phyloP scores from a whole-genome alignment of 2,797 vertebrate genomes.

The Coregonus ussuriensis region DNA sequence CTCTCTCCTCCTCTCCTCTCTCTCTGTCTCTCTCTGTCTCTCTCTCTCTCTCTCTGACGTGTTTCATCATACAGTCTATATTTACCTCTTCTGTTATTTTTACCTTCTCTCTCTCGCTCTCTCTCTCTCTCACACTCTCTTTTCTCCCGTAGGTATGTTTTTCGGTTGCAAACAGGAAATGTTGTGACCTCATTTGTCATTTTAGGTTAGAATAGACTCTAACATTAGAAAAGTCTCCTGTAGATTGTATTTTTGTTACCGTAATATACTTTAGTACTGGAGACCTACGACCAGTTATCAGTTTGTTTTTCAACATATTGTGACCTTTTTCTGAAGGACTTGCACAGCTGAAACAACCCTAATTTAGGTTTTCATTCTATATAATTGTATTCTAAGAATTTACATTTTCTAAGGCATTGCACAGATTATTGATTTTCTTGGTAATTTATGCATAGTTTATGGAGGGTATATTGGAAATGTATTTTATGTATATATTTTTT shows the following conservation, averaged over 20 bases:
- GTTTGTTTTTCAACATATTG: background rate
- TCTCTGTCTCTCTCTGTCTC: slow-evolving; percentile 7
- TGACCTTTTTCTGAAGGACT: background rate
- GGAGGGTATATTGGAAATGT: background rate
- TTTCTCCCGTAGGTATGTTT: slow-evolving; percentile 52
- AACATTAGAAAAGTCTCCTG: background rate
- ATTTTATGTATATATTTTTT: background rate
- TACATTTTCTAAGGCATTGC: background rate
- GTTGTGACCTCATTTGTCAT: slow-evolving; percentile 67
- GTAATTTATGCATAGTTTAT: background rate
- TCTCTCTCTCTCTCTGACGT: background rate
- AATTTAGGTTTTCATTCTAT: background rate
- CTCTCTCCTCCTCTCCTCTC: slow-evolving; percentile 15
- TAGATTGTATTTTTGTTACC: background rate
- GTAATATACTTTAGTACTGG: background rate
- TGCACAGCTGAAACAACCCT: background rate
- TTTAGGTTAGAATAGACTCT: slow-evolving; percentile 3
- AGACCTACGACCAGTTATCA: no score
- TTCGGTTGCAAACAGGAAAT: slow-evolving; percentile 83
- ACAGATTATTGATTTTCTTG: no score
- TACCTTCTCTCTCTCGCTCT: slow-evolving; percentile 50
- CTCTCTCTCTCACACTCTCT: slow-evolving; percentile 27
- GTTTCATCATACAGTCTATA: slow-evolving; percentile 40
- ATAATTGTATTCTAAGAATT: background rate
- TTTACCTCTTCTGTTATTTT: slow-evolving; percentile 68